These are phyloP conservation scores for Ciconia nigra DNA, from an alignment of 2,797 vertebrate species.

Conservation along the genomic window DNA sequence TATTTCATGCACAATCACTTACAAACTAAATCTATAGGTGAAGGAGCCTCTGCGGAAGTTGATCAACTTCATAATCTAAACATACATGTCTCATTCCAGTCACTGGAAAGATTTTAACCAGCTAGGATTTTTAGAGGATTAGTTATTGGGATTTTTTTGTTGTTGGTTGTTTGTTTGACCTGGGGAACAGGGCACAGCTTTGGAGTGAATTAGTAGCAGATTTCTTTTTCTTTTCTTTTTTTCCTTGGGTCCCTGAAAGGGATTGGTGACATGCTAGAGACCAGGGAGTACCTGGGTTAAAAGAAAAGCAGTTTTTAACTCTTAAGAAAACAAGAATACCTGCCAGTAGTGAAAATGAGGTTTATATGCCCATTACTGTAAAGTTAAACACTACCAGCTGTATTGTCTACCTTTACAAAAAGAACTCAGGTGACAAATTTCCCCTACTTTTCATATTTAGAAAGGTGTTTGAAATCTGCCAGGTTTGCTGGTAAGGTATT, in stretches of 20 bases:
- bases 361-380: background rate
- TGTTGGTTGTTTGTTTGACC: background rate
- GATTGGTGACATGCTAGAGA: background rate
- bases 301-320: background rate
- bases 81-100: background rate
- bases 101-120: background rate
- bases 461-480: background rate
- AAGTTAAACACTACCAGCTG: background rate
- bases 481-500: background rate
- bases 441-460: background rate
- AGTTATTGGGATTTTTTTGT: background rate
- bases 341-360: background rate
- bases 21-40: background rate
- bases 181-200: background rate
- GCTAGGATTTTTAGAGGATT: background rate
- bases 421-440: background rate
- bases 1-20: background rate
- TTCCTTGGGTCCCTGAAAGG: background rate
- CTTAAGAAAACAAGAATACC: background rate
- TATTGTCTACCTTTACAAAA: background rate
- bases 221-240: background rate
- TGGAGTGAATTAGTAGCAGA: background rate
- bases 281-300: background rate
- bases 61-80: background rate
- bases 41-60: background rate